Conservation (phyloP, 2,113 vertebrate genomes). For the Coreoperca whiteheadi region DNA sequence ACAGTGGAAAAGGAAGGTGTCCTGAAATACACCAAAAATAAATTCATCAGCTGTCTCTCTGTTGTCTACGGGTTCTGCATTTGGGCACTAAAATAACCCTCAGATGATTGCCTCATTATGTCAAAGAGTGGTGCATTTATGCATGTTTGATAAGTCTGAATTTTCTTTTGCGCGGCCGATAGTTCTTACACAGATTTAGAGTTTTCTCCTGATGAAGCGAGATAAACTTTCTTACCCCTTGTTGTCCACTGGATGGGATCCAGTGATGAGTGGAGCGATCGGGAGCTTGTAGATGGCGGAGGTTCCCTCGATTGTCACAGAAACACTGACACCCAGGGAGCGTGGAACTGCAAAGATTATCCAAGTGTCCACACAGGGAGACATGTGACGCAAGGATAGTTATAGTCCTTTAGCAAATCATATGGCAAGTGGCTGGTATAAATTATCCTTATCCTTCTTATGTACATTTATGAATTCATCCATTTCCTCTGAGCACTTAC, state of each 20-base stretch:
- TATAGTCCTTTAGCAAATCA: background rate
- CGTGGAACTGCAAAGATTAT: constrained; percentile 88
- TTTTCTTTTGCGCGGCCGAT: background rate
- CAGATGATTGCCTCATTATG: background rate
- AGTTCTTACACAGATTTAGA: background rate
- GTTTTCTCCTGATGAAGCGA: background rate
- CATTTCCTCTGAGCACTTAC: constrained; percentile 55
- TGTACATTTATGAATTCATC: background rate
- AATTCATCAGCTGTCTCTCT: background rate
- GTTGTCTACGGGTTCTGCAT: background rate
- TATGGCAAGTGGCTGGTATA: background rate
- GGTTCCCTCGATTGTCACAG: constrained; percentile 94
- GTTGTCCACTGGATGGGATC: constrained; percentile 96
- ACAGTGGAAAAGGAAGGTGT: constrained; percentile 95
- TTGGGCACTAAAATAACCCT: background rate
- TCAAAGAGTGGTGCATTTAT: constrained; percentile 8
- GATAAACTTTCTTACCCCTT: constrained; percentile 88
- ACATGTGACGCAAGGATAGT: background rate
- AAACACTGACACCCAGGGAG: constrained; percentile 91
- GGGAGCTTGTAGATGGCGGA: constrained; percentile 93
- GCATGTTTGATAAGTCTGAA: background rate
- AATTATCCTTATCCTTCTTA: background rate
- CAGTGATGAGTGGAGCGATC: constrained; percentile 95
- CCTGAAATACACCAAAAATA: constrained; percentile 61
- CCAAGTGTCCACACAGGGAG: background rate